Evolutionary conservation across 2,113 vertebrate genomes (phyloP), one percentile per base, ranked within the genome.

Genomic region (Peromyscus californicus): DNA sequence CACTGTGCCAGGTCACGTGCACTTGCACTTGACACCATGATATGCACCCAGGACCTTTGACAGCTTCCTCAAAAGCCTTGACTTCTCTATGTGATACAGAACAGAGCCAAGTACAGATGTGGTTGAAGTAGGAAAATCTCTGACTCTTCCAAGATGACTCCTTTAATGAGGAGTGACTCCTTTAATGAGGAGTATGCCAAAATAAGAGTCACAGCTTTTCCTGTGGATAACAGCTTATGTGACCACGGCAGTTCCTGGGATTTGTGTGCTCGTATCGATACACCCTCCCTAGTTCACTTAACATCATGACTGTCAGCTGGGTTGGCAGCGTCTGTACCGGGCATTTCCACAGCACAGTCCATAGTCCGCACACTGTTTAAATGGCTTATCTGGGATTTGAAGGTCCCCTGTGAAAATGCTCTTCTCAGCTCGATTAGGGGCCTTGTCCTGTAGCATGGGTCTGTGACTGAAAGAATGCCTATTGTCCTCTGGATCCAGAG

Each of bases 151-250:
- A 33, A 67, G 39, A 42, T 15, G 42, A 63, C 69, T 90, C 80
- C 76, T 79, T 90, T 70, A 86, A 78, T n/a, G 63, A 78, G 45
- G 4, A 39, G 42, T 39, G 61, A 63, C 69, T 90, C 80, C 76
- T 79, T 90, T 70, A 86, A 78, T n/a, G 63, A 78, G 45, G 4
- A 45, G 15, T 31, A 70, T n/a, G 22, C 69, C 84, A 42, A 36
- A 31, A 31, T 33, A 33, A 0, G 63, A 42, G 54, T 51, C 3
- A 36, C 10, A n/a, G 84, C 36, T 87, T 93, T 90, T 63, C 63
- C 33, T 65, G n/a, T 78, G 90, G 61, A 29, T 45, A 31, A 65
- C 1, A 82, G 69, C n/a, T 70, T 26, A 45, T 26, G 2, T 65
- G 92, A 51, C 10, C 51, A 63, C 22, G 59, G 82, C 63, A 67